phyloP scores from a whole-genome alignment of 2,888 invertebrate genomes.

The Drosophila nr. perissopoda region DNA sequence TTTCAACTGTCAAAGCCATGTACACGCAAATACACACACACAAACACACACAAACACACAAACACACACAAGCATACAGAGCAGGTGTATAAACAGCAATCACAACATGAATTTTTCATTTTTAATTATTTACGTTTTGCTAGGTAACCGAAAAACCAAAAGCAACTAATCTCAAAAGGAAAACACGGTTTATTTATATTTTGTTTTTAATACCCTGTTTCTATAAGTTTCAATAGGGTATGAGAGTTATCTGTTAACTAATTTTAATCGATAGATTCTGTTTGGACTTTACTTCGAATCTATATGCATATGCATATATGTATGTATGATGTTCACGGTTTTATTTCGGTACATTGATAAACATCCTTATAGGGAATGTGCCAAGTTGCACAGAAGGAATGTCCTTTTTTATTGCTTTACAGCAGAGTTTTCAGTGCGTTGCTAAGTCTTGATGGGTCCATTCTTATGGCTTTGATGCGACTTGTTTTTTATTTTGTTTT shows the following conservation, averaged over 20 bases:
- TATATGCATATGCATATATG: no score
- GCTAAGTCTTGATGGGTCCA: neutral
- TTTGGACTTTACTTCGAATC: no score
- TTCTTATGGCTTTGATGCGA: conserved; percentile 15
- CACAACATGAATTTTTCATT: conserved; percentile 45
- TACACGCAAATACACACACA: neutral
- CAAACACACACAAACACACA: conserved; percentile 2
- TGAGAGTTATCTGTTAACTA: neutral
- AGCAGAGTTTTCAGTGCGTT: neutral
- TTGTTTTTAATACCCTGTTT: neutral
- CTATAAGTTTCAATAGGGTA: neutral
- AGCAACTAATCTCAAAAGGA: conserved; percentile 4
- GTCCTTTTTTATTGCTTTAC: neutral
- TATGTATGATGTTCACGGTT: neutral
- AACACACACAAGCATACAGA: neutral
- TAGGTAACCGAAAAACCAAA: conserved; percentile 56
- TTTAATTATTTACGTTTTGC: conserved; percentile 71
- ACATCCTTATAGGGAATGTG: neutral
- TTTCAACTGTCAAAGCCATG: conserved; percentile 47
- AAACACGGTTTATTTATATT: neutral
- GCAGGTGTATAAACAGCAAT: conserved; percentile 24
- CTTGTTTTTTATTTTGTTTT: conserved; percentile 11
- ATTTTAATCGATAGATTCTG: neutral
- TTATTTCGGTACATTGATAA: neutral
- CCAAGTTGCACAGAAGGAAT: neutral